Evolutionary conservation across 2,113 vertebrate genomes (phyloP), one percentile per base, ranked within the genome.

Genomic region (Syngnathoides biaculeatus): DNA sequence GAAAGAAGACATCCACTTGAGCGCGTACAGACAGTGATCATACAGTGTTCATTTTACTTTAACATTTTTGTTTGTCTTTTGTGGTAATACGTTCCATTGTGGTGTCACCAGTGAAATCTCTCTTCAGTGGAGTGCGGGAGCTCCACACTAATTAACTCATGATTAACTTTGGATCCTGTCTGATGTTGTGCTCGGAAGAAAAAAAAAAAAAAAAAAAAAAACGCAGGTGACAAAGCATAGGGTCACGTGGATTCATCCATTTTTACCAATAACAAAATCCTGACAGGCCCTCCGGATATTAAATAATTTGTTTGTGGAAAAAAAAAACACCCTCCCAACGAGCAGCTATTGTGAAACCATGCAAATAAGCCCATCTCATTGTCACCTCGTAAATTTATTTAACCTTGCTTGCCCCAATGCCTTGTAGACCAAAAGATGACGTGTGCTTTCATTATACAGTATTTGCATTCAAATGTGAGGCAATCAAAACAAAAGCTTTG

Each of bases 401-500:
- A 67, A 69, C 52, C 40, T 19, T 13, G 35, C 69, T 57, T 17
- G 47, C 74, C 61, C 68, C 8, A 65, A 68, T 65, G 67, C 61
- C 64, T 73, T 30, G 0, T 52, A 42, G 24, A n/a, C 11, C 26
- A 52, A 45, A 65, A 64, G 59, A 45, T 13, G 22, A 62, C 22
- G 55, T 20, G 11, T 8, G 30, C 39, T 68, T 71, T 62, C 60
- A 64, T 6, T 15, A 69, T 56, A n/a, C n/a, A n/a, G n/a, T n/a
- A 56, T 57, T 53, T n/a, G 59, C 12, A 68, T 7, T 68, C 59
- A 72, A 71, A 79, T 65, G 50, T 66, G 60, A 77, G 67, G 64
- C 69, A 40, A 57, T 76, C 72, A 17, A 45, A 69, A 45, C 35
- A 52, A 64, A 12, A 43, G 56, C 47, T 1, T 13, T 19, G 40